phyloP scores from a whole-genome alignment of 2,888 invertebrate species.

The Ophonus ardosiacus region DNA sequence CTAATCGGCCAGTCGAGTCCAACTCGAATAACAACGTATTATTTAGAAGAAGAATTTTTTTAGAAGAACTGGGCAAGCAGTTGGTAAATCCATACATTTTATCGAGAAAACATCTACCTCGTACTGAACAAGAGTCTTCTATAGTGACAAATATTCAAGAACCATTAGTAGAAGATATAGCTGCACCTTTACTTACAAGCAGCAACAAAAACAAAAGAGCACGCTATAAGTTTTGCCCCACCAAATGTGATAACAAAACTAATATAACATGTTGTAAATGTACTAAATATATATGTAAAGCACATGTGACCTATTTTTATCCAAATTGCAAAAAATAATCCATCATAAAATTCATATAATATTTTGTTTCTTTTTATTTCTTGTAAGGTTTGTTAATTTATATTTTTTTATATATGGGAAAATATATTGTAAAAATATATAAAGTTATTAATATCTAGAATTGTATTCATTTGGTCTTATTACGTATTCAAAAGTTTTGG shows the following conservation, averaged over 20 bases:
- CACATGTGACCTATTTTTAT: slow-evolving; percentile 39
- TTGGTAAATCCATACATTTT: slow-evolving; percentile 3
- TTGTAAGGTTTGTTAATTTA: background rate
- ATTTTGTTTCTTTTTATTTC: background rate
- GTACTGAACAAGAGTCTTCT: slow-evolving; percentile 6
- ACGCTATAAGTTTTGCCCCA: background rate
- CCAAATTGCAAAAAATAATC: slow-evolving; percentile 16
- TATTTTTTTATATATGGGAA: background rate
- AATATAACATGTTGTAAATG: slow-evolving; percentile 36
- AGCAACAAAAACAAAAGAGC: background rate
- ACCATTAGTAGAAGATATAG: background rate
- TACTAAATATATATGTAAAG: slow-evolving; percentile 25
- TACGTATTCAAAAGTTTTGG: background rate
- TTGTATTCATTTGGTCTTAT: background rate
- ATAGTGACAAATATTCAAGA: slow-evolving; percentile 17
- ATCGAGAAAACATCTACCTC: slow-evolving; percentile 26
- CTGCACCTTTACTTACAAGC: background rate
- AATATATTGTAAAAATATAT: background rate
- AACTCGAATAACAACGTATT: slow-evolving; percentile 17
- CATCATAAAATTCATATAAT: background rate
- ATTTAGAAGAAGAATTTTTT: slow-evolving; percentile 5
- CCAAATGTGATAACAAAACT: slow-evolving; percentile 23
- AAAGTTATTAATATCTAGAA: background rate
- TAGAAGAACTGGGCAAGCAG: background rate
- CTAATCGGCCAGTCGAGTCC: too few species aligned